A percentile compares a stretch with the other conserved stretches of the same genome.
These are phyloP conservation scores for Recurvirostra avosetta DNA, from an alignment of 2,113 vertebrate species.

Conservation along the genomic window DNA sequence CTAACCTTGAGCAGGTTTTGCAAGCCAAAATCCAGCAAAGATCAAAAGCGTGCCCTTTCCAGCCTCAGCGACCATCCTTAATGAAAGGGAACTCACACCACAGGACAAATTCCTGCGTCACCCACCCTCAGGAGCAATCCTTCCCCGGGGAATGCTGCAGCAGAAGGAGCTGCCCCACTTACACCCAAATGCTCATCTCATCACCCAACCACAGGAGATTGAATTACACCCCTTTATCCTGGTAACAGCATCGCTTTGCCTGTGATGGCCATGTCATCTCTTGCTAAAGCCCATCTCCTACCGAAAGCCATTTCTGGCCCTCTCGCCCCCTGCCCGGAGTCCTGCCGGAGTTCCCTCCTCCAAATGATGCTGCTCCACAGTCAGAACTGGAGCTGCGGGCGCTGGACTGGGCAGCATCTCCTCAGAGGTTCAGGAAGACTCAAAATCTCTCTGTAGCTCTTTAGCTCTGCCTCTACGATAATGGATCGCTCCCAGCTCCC, in stretches of 20 bases:
- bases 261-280: neutral
- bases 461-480: neutral
- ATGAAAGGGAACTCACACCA: neutral
- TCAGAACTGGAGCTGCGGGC: neutral
- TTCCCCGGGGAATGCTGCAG: neutral
- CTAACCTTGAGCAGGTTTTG: neutral
- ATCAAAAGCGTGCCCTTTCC: neutral
- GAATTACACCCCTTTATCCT: neutral
- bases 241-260: neutral
- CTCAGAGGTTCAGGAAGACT: neutral
- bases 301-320: neutral
- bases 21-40: neutral
- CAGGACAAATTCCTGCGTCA: neutral
- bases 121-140: neutral
- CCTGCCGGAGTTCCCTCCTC: neutral
- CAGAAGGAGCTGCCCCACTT: neutral
- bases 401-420: neutral
- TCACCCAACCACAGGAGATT: neutral
- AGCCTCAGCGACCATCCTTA: neutral
- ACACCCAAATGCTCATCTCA: neutral
- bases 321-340: too few species aligned
- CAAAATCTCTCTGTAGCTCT: neutral
- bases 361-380: neutral
- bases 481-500: neutral
- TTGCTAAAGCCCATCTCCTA: neutral